Evolutionary conservation across 2,888 invertebrate genomes (phyloP).

Genomic region (Ormyrus rosae): DNA sequence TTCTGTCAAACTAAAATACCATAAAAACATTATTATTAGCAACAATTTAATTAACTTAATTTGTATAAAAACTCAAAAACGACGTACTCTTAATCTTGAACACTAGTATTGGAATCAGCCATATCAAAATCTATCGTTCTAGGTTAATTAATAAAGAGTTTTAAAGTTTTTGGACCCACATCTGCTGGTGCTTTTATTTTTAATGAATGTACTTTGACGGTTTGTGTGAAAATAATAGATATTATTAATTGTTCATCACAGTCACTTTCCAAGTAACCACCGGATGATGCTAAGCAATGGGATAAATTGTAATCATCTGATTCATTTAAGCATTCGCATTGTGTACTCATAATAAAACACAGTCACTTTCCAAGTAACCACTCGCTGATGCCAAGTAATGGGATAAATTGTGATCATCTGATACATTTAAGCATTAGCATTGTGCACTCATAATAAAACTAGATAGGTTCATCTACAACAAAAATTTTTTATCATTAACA

Average conservation of each 20-base stretch:
- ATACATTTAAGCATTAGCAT: too few species aligned
- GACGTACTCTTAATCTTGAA: constrained; percentile 93
- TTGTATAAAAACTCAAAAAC: constrained; percentile 2
- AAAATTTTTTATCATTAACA: constrained; percentile 38
- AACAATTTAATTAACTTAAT: neutral
- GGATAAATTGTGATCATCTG: too few species aligned
- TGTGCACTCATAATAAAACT: constrained; percentile 91
- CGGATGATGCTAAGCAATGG: constrained; percentile 82
- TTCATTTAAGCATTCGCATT: constrained; percentile 98
- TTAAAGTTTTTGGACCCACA: constrained; percentile 95
- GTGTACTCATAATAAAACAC: too few species aligned
- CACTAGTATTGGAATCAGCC: constrained; percentile 88
- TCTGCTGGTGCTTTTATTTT: constrained; percentile 91
- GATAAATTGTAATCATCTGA: constrained; percentile 92
- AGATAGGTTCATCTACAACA: constrained; percentile 89
- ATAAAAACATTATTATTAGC: constrained; percentile 31
- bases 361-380: too few species aligned
- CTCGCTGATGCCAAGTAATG: too few species aligned
- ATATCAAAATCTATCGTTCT: constrained; percentile 97
- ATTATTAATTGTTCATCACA: constrained; percentile 90
- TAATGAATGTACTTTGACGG: constrained; percentile 96
- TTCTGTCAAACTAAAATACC: constrained; percentile 81
- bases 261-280: constrained; percentile 89
- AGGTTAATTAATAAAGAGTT: constrained; percentile 97
- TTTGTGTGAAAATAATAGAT: constrained; percentile 77